Evolutionary conservation across 2,113 vertebrate genomes (phyloP).

Genomic region (Neotragus moschatus): DNA sequence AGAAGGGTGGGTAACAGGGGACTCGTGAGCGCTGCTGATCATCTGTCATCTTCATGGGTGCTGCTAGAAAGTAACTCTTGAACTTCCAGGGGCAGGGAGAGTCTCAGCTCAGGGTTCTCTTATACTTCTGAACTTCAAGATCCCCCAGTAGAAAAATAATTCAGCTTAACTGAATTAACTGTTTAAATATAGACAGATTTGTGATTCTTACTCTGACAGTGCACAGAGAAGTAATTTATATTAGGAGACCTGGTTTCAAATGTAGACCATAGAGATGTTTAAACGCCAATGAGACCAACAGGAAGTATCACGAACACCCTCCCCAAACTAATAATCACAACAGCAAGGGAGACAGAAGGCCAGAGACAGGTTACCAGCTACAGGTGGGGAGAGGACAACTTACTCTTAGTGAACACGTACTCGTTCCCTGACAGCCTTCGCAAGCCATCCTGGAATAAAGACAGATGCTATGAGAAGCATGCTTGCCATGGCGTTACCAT

Average conservation of each 20-base stretch:
- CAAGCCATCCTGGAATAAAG: conserved; percentile 88
- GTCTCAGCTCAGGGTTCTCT: not conserved
- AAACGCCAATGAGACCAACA: not conserved
- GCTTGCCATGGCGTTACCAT: rapidly evolving
- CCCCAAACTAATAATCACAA: not conserved
- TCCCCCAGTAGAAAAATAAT: not conserved
- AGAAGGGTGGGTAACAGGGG: not conserved
- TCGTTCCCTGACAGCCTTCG: conserved; percentile 93
- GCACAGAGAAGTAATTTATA: conserved; percentile 40
- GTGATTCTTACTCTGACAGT: not conserved
- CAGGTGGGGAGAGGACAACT: conserved; percentile 63
- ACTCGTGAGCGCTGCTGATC: not conserved
- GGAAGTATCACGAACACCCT: not conserved
- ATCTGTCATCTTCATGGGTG: not conserved
- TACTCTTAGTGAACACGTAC: conserved; percentile 95
- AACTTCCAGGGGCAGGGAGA: not conserved
- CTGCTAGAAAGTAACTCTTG: conserved; percentile 1
- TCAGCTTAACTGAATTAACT: not conserved
- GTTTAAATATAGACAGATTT: not conserved
- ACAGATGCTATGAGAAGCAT: not conserved
- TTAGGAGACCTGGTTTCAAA: conserved; percentile 27
- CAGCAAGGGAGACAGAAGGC: not conserved
- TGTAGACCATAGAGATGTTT: not conserved
- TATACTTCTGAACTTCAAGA: not conserved
- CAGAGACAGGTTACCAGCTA: not conserved